Conservation (phyloP, 2,888 invertebrate genomes). For the Galeruca laticollis region DNA sequence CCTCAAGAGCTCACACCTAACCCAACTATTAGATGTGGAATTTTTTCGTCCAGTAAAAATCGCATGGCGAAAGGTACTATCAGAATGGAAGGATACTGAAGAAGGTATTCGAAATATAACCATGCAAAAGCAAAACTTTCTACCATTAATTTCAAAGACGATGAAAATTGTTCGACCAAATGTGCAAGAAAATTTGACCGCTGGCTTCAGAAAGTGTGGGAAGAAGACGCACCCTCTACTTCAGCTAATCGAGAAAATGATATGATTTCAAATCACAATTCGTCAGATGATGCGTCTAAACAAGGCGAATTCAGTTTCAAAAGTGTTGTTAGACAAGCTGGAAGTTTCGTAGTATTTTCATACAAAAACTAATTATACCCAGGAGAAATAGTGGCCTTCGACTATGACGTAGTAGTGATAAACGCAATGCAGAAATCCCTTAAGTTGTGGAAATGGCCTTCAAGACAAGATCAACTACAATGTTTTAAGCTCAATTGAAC, state of each 20-base stretch:
- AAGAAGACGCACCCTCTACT: neutral
- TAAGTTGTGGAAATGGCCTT: conserved; percentile 39
- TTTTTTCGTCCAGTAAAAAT: too few relatives aligned
- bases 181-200: too few relatives aligned
- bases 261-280: neutral
- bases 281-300: neutral
- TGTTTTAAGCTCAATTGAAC: conserved; percentile 22
- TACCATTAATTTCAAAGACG: neutral
- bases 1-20: too few relatives aligned
- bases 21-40: too few relatives aligned
- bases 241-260: neutral
- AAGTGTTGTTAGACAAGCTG: neutral
- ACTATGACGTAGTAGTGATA: too few relatives aligned
- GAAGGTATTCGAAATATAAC: neutral
- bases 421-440: conserved; percentile 38
- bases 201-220: too few relatives aligned
- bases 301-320: neutral
- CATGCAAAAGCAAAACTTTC: neutral
- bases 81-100: neutral
- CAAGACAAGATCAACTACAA: conserved; percentile 26
- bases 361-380: neutral
- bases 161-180: conserved; percentile 23
- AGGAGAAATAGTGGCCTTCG: too few relatives aligned
- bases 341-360: too few relatives aligned
- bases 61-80: too few relatives aligned